These are phyloP conservation scores for Castor canadensis DNA, from an alignment of 2,113 vertebrate genomes.

Conservation along the genomic window DNA sequence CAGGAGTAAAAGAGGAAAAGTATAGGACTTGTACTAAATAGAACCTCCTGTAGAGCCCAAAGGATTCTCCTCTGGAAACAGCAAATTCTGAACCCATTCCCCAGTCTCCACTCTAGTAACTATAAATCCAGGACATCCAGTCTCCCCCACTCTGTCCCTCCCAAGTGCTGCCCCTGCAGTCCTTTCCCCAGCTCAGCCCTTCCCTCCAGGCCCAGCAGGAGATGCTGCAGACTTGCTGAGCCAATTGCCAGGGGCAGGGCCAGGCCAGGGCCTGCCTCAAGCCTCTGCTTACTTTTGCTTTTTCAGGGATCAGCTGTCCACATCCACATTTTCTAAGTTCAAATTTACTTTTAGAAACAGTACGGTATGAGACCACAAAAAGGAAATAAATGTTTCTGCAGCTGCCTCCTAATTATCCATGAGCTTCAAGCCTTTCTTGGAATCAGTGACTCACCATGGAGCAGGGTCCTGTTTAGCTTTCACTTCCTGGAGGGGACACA, in stretches of 20 bases:
- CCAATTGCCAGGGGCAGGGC: neutral
- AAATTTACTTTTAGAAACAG: neutral
- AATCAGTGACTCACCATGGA: neutral
- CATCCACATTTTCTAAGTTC: neutral
- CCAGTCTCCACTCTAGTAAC: fast-evolving
- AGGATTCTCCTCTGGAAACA: neutral
- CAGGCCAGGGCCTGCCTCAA: neutral
- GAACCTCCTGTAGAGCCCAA: neutral
- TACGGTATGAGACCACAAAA: neutral
- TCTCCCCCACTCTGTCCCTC: neutral
- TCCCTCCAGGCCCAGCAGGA: neutral
- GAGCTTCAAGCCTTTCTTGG: neutral
- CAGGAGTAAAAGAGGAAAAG: neutral
- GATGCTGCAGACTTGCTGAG: neutral
- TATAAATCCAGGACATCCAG: neutral
- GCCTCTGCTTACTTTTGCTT: neutral
- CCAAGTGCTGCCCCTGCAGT: too few species aligned
- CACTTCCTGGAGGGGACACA: neutral
- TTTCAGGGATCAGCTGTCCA: neutral
- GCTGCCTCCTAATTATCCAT: neutral
- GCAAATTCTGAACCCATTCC: neutral
- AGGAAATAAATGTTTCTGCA: neutral
- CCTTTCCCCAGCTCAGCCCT: neutral
- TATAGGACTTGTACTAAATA: neutral
- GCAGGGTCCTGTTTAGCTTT: neutral